Conservation (phyloP, 2,113 vertebrate species). For the Nycticebus coucang region DNA sequence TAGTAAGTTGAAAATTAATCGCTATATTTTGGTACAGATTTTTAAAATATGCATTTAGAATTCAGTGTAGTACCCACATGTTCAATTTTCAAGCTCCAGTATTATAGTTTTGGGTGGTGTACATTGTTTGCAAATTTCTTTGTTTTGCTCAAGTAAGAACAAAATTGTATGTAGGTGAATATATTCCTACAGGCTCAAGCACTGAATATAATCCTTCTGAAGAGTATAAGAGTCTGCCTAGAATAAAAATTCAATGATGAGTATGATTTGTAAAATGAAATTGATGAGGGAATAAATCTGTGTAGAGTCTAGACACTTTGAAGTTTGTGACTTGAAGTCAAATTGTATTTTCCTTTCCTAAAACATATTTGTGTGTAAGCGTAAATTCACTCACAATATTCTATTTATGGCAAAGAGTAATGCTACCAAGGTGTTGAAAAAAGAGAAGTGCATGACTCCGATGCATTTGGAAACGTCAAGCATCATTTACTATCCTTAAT, state of each 20-base stretch:
- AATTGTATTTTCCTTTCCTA: conserved; percentile 52
- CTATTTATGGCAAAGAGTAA: not conserved
- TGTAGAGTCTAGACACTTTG: conserved; percentile 36
- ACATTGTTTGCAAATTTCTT: conserved; percentile 53
- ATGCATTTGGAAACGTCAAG: not conserved
- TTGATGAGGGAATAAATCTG: conserved; percentile 56
- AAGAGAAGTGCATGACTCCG: not conserved
- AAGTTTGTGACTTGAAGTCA: conserved; percentile 57
- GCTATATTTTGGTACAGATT: conserved; percentile 36
- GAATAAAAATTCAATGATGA: conserved; percentile 62
- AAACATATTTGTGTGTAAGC: conserved; percentile 24
- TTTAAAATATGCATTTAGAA: conserved; percentile 50
- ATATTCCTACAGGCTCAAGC: conserved; percentile 64
- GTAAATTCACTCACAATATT: conserved; percentile 1
- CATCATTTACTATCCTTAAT: conserved; percentile 17
- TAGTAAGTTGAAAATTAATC: conserved; percentile 43
- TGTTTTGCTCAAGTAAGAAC: conserved; percentile 60
- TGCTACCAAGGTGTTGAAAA: not conserved
- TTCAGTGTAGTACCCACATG: not conserved
- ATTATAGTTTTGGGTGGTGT: not conserved
- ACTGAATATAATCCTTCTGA: conserved; percentile 74
- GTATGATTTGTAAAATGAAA: conserved; percentile 61
- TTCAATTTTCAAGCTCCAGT: conserved; percentile 55
- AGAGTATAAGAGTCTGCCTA: conserved; percentile 41
- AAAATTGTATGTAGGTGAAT: conserved; percentile 42